Conservation (phyloP, 2,888 invertebrate genomes). For the Euphydryas editha region DNA sequence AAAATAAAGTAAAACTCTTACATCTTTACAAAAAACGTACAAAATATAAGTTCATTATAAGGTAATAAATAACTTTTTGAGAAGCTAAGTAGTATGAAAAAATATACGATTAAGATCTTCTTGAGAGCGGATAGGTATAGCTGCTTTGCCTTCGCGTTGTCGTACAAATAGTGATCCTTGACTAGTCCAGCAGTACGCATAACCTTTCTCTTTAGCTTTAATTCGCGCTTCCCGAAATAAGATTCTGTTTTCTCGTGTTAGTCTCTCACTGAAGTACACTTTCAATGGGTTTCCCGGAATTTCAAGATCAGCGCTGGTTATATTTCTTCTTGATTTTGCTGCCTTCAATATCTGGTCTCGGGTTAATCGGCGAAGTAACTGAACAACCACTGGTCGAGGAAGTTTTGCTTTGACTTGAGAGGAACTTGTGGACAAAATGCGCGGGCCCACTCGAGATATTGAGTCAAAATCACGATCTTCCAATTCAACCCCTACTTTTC, state of each 20-base stretch:
- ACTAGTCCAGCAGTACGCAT: background rate
- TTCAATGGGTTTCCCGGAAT: background rate
- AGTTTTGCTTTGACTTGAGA: background rate
- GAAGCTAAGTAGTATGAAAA: too few species aligned
- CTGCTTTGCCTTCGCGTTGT: conserved; percentile 2
- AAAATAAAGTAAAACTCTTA: too few species aligned
- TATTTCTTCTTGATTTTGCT: conserved; percentile 37
- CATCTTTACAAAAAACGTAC: too few species aligned
- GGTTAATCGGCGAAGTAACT: conserved; percentile 35
- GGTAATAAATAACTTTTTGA: too few species aligned
- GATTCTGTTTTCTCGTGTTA: background rate
- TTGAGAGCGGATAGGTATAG: too few species aligned
- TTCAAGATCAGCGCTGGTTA: conserved; percentile 34
- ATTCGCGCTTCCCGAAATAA: background rate
- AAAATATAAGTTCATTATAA: too few species aligned
- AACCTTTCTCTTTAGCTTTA: background rate
- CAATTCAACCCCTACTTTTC: conserved; percentile 38
- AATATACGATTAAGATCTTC: background rate
- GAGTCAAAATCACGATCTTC: conserved; percentile 39
- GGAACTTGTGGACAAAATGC: background rate
- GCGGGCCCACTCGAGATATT: conserved; percentile 34
- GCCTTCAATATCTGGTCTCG: conserved; percentile 42
- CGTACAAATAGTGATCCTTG: background rate
- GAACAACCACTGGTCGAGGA: conserved; percentile 40
- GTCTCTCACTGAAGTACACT: conserved; percentile 5